These are phyloP conservation scores for Diachasma alloeum DNA, from an alignment of 1,140 invertebrate species.

Conservation along the genomic window DNA sequence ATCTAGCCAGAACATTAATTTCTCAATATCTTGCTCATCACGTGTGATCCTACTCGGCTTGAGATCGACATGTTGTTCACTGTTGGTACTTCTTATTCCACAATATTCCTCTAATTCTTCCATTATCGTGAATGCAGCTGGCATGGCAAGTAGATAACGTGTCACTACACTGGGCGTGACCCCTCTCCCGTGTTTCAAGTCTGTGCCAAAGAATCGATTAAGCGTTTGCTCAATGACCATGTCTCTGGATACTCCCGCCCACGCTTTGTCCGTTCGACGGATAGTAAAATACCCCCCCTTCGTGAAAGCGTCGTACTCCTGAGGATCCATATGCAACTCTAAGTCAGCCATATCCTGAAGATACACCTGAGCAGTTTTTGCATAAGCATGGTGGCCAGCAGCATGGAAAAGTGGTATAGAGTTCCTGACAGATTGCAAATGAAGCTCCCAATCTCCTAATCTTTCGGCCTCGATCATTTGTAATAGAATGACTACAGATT, in stretches of 20 bases:
- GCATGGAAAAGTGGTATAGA: conserved; percentile 57
- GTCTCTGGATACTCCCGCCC: background rate
- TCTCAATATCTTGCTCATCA: conserved; percentile 50
- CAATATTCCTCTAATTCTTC: background rate
- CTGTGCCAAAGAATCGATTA: background rate
- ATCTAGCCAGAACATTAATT: conserved; percentile 50
- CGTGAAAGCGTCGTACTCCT: conserved; percentile 44
- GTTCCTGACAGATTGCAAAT: conserved; percentile 40
- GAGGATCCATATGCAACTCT: conserved; percentile 34
- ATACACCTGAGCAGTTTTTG: conserved; percentile 59
- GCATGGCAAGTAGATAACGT: too few species aligned
- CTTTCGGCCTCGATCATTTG: conserved; percentile 56
- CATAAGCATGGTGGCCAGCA: conserved; percentile 58
- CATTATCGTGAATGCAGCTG: too few species aligned
- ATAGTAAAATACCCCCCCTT: conserved; percentile 43
- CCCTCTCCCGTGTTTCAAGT: background rate
- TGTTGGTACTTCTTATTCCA: background rate
- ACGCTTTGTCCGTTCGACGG: conserved; percentile 3
- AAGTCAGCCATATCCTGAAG: conserved; percentile 56
- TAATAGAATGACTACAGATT: conserved; percentile 48
- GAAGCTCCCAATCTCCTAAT: conserved; percentile 50
- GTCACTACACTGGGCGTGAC: too few species aligned
- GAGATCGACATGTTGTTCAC: conserved; percentile 58
- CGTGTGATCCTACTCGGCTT: conserved; percentile 50
- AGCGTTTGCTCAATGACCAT: conserved; percentile 7